Percentiles rank a stretch among this genome's conserved stretches.
phyloP scores from a whole-genome alignment of 2,113 vertebrate genomes.

The Hippocampus comes region DNA sequence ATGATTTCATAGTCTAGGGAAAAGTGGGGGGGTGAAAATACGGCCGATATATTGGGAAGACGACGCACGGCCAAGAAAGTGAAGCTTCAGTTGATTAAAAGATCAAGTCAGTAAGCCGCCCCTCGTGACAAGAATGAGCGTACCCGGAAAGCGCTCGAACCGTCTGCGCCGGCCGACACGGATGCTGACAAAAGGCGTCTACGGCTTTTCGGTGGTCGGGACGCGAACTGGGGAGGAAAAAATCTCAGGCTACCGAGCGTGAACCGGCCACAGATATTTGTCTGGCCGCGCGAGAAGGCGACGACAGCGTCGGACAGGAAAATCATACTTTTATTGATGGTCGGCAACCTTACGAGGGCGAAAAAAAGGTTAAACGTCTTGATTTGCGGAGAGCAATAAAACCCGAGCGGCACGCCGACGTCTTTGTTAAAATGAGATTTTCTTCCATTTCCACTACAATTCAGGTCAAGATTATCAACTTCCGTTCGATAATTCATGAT shows the following conservation, averaged over 20 bases:
- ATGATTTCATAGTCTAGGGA: constrained; percentile 31
- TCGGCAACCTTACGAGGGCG: neutral
- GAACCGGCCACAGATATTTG: neutral
- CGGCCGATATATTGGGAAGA: constrained; percentile 27
- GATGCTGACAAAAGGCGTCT: neutral
- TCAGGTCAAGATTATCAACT: too few species aligned
- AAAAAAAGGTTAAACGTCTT: neutral
- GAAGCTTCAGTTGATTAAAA: constrained; percentile 6
- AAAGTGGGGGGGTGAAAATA: constrained; percentile 26
- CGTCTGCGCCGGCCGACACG: neutral
- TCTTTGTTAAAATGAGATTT: neutral
- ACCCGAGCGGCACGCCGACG: neutral
- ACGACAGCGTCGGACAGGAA: neutral
- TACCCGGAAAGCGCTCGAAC: neutral
- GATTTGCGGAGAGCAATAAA: neutral
- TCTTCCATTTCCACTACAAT: too few species aligned
- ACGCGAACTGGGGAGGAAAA: neutral
- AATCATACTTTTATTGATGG: neutral
- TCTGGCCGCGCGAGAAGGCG: neutral
- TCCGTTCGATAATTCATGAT: too few species aligned
- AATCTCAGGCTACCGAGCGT: neutral
- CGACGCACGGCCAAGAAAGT: constrained; percentile 18
- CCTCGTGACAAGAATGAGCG: neutral
- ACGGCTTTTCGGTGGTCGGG: neutral
- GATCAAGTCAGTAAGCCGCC: neutral